Evolutionary conservation across 2,888 invertebrate genomes (phyloP), one percentile per base, ranked within the genome.

Genomic region (Andrena marginata): DNA sequence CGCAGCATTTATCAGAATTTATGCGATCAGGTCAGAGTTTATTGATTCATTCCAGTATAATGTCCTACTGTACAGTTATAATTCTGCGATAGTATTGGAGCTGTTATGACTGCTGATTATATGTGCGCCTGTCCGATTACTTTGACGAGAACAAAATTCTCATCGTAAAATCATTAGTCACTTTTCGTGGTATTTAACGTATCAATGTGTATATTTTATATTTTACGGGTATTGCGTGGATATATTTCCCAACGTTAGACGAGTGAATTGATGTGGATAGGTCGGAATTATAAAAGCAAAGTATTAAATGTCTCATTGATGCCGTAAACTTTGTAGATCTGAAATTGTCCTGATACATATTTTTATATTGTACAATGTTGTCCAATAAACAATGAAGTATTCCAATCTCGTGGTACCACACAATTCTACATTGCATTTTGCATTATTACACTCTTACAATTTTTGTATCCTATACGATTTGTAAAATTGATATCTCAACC

Each of bases 11-110:
- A 88, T 89, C 78, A 62, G 35, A 69, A 83, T 71, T 87, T 85
- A 72, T 84, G 26, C 72, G 80, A 85, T 87, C 42, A 80, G 77
- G 77, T 83, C 86, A 86, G 73, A 85, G 83, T 82, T 79, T 88
- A 71, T 59, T 76, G 67, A 70, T 68, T 76, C 71, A 81, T 79
- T 84, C 72, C 71, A 74, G 54, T 72, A 59, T 48, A 80, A 60
- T 60, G 35, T 42, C 13, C 42, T 51, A 29, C 29, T 77, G n/a
- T 51, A 65, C 70, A 63, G 31, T 71, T 62, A 51, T 5, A 64
- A 54, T 78, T 80, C 67, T 49, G 35, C 42, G 23, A 60, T 70
- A 62, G 69, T 49, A 51, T 64, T 74, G 70, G 59, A 73, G 8
- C 65, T 81, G 48, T 87, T 77, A 56, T 59, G 68, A 68, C 77